Conservation (phyloP, 2,113 vertebrate species). For the Pimephales promelas region DNA sequence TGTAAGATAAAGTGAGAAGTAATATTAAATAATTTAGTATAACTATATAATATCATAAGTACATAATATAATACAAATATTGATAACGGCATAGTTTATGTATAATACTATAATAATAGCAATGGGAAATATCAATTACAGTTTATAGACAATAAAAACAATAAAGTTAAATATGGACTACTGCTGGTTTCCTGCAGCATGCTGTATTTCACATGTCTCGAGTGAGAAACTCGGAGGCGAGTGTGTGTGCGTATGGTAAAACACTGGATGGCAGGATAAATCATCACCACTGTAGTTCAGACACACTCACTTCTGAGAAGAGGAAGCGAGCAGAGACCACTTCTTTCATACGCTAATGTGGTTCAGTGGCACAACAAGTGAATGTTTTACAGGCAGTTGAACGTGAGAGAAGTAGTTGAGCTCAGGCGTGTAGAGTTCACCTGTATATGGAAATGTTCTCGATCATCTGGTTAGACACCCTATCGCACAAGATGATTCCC, state of each 20-base stretch:
- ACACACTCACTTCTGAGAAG: slow-evolving; percentile 7
- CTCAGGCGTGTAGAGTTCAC: slow-evolving; percentile 64
- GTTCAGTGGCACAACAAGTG: neutral
- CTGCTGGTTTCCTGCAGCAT: too few species aligned
- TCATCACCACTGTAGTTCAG: slow-evolving; percentile 5
- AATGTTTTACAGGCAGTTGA: slow-evolving; percentile 13
- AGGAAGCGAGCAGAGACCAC: neutral
- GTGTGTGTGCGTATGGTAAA: neutral
- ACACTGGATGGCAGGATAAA: slow-evolving; percentile 22
- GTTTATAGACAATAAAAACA: too few species aligned
- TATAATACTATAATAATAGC: too few species aligned
- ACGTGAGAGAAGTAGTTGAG: neutral
- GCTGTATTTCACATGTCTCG: too few species aligned
- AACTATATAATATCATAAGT: too few species aligned
- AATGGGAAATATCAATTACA: too few species aligned
- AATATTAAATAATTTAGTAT: too few species aligned
- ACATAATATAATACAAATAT: too few species aligned
- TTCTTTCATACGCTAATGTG: neutral
- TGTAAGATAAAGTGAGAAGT: too few species aligned
- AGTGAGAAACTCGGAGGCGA: too few species aligned
- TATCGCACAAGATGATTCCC: slow-evolving; percentile 83
- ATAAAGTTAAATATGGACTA: too few species aligned
- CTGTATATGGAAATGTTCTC: slow-evolving; percentile 95
- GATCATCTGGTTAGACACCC: slow-evolving; percentile 79
- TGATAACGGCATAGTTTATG: too few species aligned